A percentile compares a stretch with the other conserved stretches of the same genome.
Conservation (phyloP, 37 sponge, comb jelly and placozoan species). For the Agelas oroides region DNA sequence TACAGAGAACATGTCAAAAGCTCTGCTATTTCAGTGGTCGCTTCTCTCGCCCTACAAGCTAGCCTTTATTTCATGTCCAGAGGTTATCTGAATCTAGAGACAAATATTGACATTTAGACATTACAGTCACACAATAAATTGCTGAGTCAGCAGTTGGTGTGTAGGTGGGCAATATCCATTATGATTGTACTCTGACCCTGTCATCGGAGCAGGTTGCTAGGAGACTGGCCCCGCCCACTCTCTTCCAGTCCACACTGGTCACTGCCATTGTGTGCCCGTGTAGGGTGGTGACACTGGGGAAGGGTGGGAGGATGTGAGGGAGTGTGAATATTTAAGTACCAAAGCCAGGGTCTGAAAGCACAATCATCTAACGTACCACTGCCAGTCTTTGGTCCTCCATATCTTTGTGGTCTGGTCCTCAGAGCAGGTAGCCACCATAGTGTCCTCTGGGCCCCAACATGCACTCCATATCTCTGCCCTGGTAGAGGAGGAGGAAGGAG, state of each 20-base stretch:
- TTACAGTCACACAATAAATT: too few species aligned
- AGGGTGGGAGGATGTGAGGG: too few species aligned
- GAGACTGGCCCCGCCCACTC: constrained; percentile 15
- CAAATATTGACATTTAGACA: too few species aligned
- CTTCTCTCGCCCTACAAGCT: too few species aligned
- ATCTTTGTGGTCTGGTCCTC: constrained; percentile 78
- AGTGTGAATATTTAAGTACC: too few species aligned
- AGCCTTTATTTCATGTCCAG: too few species aligned
- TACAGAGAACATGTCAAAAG: too few species aligned
- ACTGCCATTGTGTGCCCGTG: constrained; percentile 72
- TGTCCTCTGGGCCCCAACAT: constrained; percentile 71
- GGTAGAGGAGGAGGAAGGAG: background rate
- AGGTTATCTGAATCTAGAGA: too few species aligned
- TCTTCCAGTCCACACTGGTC: constrained; percentile 76
- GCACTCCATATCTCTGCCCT: constrained; percentile 85
- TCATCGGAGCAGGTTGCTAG: constrained; percentile 81
- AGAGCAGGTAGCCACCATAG: constrained; percentile 65
- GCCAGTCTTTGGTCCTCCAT: constrained; percentile 58
- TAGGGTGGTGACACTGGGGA: constrained; percentile 42
- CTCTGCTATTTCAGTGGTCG: too few species aligned
- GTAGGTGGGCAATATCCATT: too few species aligned
- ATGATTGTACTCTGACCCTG: constrained; percentile 29
- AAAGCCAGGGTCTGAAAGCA: too few species aligned
- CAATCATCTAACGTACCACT: constrained; percentile 32
- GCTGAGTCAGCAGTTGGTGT: too few species aligned